Conservation (phyloP, 2,888 invertebrate species). For the Cerceris rybyensis region DNA sequence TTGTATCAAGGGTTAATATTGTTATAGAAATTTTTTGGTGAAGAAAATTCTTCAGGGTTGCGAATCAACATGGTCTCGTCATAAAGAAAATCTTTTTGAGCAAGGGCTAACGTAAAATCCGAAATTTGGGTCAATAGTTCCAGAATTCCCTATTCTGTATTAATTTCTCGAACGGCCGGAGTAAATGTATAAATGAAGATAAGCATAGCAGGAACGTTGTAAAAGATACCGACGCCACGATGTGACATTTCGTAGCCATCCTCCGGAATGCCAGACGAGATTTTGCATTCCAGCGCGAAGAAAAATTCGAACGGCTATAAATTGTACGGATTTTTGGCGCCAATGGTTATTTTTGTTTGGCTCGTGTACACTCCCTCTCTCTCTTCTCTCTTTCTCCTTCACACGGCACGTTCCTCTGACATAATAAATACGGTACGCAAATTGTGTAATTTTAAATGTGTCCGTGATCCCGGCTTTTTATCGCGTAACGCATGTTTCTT, state of each 20-base stretch:
- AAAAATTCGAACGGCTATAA: constrained; percentile 4
- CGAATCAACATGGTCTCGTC: no score
- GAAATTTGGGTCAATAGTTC: no score
- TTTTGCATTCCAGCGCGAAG: not conserved
- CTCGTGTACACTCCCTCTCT: not conserved
- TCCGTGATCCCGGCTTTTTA: constrained; percentile 27
- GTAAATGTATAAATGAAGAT: not conserved
- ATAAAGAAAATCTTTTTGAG: no score
- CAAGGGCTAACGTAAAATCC: no score
- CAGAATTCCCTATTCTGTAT: no score
- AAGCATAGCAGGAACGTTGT: not conserved
- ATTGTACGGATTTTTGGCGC: constrained; percentile 3
- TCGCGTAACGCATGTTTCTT: constrained; percentile 1
- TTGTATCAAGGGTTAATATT: no score
- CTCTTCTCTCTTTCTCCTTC: not conserved
- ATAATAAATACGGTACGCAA: constrained; percentile 21
- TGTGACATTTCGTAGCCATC: constrained; percentile 9
- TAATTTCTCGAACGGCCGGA: no score
- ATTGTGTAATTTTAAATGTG: constrained; percentile 39
- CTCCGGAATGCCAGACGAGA: not conserved
- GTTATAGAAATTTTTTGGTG: no score
- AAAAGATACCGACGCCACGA: not conserved
- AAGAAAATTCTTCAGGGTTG: no score
- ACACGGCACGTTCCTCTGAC: constrained; percentile 26
- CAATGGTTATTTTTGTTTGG: constrained; percentile 12